Evolutionary conservation across 2,797 vertebrate species (phyloP).

Genomic region (Pseudotriccus pelzelni): DNA sequence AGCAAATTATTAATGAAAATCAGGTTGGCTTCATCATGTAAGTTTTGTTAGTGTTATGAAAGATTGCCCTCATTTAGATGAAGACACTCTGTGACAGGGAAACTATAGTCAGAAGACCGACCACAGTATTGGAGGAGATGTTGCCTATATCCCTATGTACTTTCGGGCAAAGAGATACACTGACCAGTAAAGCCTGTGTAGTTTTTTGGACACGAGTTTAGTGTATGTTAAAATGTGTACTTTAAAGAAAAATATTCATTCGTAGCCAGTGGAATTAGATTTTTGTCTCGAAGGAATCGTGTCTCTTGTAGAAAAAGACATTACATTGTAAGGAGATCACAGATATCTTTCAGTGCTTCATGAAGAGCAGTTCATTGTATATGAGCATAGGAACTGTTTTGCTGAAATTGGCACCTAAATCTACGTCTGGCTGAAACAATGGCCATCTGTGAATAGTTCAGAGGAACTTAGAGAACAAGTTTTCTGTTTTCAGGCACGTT

Average conservation of each 20-base stretch:
- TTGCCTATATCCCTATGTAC: fast-evolving
- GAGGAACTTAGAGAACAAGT: not conserved
- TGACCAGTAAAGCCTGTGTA: not conserved
- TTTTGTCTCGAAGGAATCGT: not conserved
- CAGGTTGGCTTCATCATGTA: not conserved
- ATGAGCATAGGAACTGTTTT: not conserved
- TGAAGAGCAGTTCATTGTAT: not conserved
- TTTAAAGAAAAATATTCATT: not conserved
- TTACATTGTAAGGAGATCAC: not conserved
- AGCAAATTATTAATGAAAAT: not conserved
- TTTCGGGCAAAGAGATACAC: not conserved
- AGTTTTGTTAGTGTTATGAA: not conserved
- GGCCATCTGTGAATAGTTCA: not conserved
- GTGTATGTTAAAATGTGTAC: not conserved
- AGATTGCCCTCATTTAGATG: not conserved
- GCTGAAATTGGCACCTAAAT: not conserved
- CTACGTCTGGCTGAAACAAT: not conserved
- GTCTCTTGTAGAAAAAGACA: not conserved
- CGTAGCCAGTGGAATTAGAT: not conserved
- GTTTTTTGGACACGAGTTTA: not conserved
- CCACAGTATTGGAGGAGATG: not conserved
- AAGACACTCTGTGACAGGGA: not conserved
- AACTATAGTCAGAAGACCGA: not conserved
- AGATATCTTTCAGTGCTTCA: not conserved
- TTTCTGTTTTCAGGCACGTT: not conserved